Evolutionary conservation across 2,113 vertebrate genomes (phyloP), one percentile per base, ranked within the genome.

Genomic region (Thymallus thymallus): DNA sequence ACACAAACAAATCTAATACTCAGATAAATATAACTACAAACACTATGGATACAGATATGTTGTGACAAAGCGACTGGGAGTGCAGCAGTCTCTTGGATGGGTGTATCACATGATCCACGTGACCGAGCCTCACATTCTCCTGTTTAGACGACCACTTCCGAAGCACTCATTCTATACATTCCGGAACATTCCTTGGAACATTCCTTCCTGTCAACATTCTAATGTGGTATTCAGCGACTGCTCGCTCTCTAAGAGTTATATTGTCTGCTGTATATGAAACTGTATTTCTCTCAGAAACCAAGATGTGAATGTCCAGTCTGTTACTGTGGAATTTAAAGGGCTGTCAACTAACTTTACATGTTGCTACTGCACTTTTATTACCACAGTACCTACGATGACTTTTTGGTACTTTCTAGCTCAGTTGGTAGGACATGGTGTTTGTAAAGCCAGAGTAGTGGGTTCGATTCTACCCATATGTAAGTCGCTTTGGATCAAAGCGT

Each of bases 51-150:
- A 96, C 87, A 91, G 95, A 95, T 96, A 96, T 46, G 95, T 96
- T 46, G 94, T 95, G 91, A 94, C 93, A 68, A 95, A 95, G 74
- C 93, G 88, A 66, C 94, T 96, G 71, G 94, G 95, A 46, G 93
- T 96, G 72, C 94, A 96, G 75, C 95, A 96, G 74, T 95, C 94
- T 76, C 93, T 95, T 45, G 95, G 95, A 64, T 96, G 95, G 95
- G 93, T 96, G 76, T 95, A 96, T 79, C 96, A 95, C 30, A 96
- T 96, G 95, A 96, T 96, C 78, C 95, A 96, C 75, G 94, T 94
- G n/a, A 55, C 95, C 95, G 95, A 98, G 79, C 96, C 95, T 0
- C 96, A 97, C 82, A 96, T 97, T 87, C 94, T 97, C 77, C 93
- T 97, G 68, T 98, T 98, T 87, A 90, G 96, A 93, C 92, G 95